Base-by-base conservation (phyloP, 2,797 vertebrate species). In the Erithacus rubecula region DNA sequence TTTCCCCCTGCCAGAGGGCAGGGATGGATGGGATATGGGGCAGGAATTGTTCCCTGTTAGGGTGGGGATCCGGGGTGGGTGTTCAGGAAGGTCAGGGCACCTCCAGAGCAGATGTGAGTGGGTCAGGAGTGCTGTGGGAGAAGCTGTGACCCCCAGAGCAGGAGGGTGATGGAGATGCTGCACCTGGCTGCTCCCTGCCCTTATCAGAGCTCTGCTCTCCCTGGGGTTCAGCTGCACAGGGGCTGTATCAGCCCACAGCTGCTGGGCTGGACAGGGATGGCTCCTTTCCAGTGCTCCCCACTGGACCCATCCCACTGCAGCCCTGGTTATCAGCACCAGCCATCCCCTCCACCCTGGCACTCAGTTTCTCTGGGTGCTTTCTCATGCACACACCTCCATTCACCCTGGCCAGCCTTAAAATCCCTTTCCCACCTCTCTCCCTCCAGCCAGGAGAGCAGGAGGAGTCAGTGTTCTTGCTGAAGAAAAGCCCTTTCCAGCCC, bases 1-100 rank as follows among this genome's bases (percentile, higher is more conserved):
- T 1, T 56, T 37, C 11, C 47, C 36, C 43, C 19, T 75, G 27
- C 15, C 37, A 56, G 47, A 47, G 10, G 55, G 3, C 41, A 60
- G 22, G 18, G 8, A 0, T 8, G 0, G 27, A 5, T 43, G 22
- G 47, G 62, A 55, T 32, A 11, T 18, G 0, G 32, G 27, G 56
- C 12, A 82, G 32, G 29, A 63, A 76, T 51, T 69, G 0, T 4
- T 49, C 13, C 5, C 49, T 56, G 20, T 0, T 6, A 63, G 10
- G 20, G 11, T 63, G 13, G 7, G 0, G 0, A 68, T 9, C 44
- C n/a, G 0, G 13, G 36, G 34, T 26, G 36, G 34, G 2, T 53
- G 43, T 21, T 56, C 4, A 6, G 77, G 32, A 56, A 34, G 64
- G 29, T 41, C 63, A 9, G 1, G 5, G 20, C 70, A 29, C 22